These are phyloP conservation scores for Acanthosepion pharaonis DNA, from an alignment of 2,888 invertebrate species.

Conservation along the genomic window DNA sequence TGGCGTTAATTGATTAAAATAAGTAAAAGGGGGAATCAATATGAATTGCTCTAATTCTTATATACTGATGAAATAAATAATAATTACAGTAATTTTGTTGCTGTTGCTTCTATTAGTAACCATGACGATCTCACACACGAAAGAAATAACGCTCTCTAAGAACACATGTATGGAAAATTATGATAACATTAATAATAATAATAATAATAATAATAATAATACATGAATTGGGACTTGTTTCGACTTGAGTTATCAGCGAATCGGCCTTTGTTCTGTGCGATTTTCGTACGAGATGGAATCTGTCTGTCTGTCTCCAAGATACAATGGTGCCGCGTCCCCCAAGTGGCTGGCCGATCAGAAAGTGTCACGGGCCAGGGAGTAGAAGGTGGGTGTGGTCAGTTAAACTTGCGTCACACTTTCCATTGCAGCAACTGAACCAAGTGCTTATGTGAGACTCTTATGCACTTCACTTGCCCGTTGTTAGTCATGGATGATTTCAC, in stretches of 20 bases:
- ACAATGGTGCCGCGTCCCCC: neutral
- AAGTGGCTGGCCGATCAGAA: neutral
- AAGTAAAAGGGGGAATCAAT: no score
- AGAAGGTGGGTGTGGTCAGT: neutral
- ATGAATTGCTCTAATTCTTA: no score
- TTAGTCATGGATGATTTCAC: neutral
- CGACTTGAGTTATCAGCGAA: neutral
- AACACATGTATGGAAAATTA: no score
- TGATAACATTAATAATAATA: neutral
- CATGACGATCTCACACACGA: no score
- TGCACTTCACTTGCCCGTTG: neutral
- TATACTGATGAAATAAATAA: no score
- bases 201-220: neutral
- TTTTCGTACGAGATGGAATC: neutral
- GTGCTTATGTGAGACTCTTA: neutral
- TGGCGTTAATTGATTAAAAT: no score
- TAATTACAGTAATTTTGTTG: no score
- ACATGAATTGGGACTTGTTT: neutral
- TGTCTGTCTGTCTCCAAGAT: conserved; percentile 18
- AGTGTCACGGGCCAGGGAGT: neutral
- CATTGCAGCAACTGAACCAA: neutral
- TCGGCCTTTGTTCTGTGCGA: neutral
- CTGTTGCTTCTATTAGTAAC: no score
- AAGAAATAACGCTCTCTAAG: no score
- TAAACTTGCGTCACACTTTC: neutral